Conservation (phyloP, 2,888 invertebrate genomes). For the Choristoneura rosaceana region DNA sequence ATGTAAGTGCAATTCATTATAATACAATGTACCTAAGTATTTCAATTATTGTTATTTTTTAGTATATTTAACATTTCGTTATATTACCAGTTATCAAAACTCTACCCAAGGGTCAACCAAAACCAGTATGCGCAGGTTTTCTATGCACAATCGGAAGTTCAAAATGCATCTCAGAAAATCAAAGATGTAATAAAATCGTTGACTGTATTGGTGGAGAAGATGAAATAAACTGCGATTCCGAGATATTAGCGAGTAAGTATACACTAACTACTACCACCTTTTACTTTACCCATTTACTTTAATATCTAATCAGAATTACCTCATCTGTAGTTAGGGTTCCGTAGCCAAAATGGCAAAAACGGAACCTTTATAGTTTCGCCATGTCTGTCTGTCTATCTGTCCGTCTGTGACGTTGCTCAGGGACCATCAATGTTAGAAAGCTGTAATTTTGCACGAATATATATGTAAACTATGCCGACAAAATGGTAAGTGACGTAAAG, state of each 20-base stretch:
- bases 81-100: neutral
- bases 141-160: neutral
- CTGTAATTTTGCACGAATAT: too few species aligned
- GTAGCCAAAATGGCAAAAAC: too few species aligned
- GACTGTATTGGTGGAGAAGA: constrained; percentile 8
- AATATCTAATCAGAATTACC: neutral
- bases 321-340: too few species aligned
- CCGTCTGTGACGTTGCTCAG: too few species aligned
- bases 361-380: too few species aligned
- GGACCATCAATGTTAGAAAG: too few species aligned
- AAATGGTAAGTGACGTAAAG: too few species aligned
- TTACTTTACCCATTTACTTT: neutral
- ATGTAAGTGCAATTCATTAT: neutral
- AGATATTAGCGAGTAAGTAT: neutral
- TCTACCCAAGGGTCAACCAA: neutral
- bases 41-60: neutral
- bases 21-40: too few species aligned
- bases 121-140: neutral
- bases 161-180: constrained; percentile 6
- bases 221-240: neutral
- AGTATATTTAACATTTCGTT: neutral
- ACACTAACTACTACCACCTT: neutral
- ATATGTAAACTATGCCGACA: too few species aligned
- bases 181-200: neutral
- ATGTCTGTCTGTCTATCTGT: too few species aligned